Base-by-base conservation (phyloP, 2,797 vertebrate species). In the Trachurus trachurus region DNA sequence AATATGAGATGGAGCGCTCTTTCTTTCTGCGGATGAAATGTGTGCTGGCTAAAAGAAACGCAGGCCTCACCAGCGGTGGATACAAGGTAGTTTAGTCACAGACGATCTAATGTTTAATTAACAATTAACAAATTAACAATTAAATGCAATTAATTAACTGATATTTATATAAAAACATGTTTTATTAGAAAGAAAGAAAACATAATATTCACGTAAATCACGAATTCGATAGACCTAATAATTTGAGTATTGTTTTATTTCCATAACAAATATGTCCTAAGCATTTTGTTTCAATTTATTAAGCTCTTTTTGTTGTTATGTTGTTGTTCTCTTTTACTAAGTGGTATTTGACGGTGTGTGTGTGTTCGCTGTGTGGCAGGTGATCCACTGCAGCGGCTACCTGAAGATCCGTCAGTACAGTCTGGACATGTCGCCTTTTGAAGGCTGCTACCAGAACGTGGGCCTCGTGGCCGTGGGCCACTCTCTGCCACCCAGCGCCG, bases 11-110 rank as follows among this genome's bases (percentile, higher is more conserved):
- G 70, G 98, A 99, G 87, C 96, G 98, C 15, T 99, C 98, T 22
- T 99, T 99, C 74, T 99, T 99, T 89, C 76, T 99, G 89, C 94
- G 98, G 85, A 99, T 99, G 98, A 99, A 99, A 85, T 99, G 98
- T 66, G 98, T 99, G 72, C 87, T 99, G 86, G 98, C 98, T 17
- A 99, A 99, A 95, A 94, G 98, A 90, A 99, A 99, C 19, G 98
- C 98, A 11, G 98, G 98, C 12, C 96, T 99, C 81, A 99, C 98
- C 74, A 99, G 98, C 13, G 98, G 98, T 0, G 98, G 98, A 76
- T 99, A 99, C 86, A 99, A 99, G 97, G 98, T 99, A 69, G n/a
- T 42, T 22, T 1, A 58, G 19, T 50, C 61, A 26, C 19, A 3
- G 13, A 9, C 10, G 10, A 21, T 9, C 5, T 21, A 1, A 1